Base-by-base conservation (phyloP, 2,113 vertebrate species). In the Gymnarchus niloticus region DNA sequence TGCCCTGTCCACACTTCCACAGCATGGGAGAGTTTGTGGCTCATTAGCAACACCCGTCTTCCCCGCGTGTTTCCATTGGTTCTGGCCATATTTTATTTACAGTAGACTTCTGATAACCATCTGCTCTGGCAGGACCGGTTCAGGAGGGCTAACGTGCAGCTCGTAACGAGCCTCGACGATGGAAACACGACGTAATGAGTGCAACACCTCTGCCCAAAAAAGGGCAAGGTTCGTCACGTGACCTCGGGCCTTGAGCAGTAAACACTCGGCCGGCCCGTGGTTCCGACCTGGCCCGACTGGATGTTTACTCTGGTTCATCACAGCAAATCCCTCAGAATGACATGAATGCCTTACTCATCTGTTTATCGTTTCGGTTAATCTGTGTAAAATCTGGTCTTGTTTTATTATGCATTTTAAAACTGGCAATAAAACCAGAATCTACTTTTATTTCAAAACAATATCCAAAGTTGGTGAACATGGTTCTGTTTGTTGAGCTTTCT, bases 71-170 rank as follows among this genome's bases (percentile, higher is more conserved):
- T n/a, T n/a, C n/a, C n/a, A n/a, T n/a, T n/a, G n/a, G n/a, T n/a
- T n/a, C n/a, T n/a, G n/a, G n/a, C n/a, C n/a, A n/a, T n/a, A 69
- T 14, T 69, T 69, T 69, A 17, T 69, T 69, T 69, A 69, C 61
- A 69, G 61, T 69, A 69, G 37, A 69, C 14, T 69, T 10, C 61
- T 5, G 61, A 37, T 69, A 69, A 69, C n/a, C n/a, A n/a, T n/a
- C n/a, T n/a, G n/a, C n/a, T n/a, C n/a, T n/a, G n/a, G n/a, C n/a
- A n/a, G 37, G 61, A 69, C 37, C 12, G 19, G 1, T 5, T 2
- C 19, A 33, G 61, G 25, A 69, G 61, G 28, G 28, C 61, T 69
- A 28, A 65, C 59, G 33, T 65, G 59, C 61, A 69, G 61, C 25
- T 69, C 14, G 59, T 28, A 65, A 4, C 33, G 28, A 33, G 33